Evolutionary conservation across 2,888 invertebrate species (phyloP), one percentile per base, ranked within the genome.

Genomic region (Nemurella pictetii): DNA sequence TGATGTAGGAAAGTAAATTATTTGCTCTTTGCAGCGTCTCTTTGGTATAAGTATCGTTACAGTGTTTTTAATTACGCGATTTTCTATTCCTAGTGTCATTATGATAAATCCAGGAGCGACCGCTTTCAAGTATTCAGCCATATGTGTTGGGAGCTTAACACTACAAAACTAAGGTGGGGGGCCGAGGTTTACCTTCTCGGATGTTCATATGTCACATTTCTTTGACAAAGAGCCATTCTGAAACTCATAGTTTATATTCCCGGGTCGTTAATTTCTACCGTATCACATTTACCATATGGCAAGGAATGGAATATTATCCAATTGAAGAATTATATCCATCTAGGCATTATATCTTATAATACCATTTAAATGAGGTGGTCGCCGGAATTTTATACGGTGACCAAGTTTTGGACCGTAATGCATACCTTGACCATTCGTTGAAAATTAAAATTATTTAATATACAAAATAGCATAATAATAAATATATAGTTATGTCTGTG

Each of bases 401-500:
- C 55, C 77, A 26, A 75, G 72, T 83, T 85, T 83, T 82, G 85
- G 30, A 75, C 27, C 29, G 83, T 12, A 80, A 35, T 83, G 85
- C 83, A 85, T 73, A 72, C 12, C 27, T 73, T 83, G 83, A 83
- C 83, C 83, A 85, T 72, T 36, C 83, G 85, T 78, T 85, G 85
- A 83, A 85, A 83, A 83, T 83, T 83, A 85, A 83, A 85, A 85
- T 83, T 85, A 80, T 80, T 83, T 83, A 80, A 85, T 78, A 83
- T 73, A 80, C 55, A 83, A 85, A 81, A 82, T 72, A 72, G n/a
- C 74, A 83, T 32, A 85, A 27, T 36, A 35, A 81, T 83, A 74
- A 30, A 83, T 83, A 55, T 82, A 55, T 82, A 30, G 28, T 28
- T 30, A 78, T 29, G 78, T 78, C 28, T 82, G 72, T 55, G 27